phyloP scores from a whole-genome alignment of 2,113 vertebrate species.

The Calidris pugnax region DNA sequence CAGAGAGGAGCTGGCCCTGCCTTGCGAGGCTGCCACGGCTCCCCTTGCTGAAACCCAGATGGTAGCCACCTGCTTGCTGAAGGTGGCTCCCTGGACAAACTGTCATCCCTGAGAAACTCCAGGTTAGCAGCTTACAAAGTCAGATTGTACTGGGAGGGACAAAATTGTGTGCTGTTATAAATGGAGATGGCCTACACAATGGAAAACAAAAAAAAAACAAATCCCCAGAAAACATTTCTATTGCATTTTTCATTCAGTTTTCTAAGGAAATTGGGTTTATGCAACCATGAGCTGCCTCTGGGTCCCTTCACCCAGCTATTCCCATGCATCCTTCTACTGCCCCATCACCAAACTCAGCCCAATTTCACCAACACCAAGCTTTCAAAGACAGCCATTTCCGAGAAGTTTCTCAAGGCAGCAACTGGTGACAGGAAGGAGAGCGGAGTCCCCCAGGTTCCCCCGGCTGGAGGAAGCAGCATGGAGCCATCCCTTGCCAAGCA shows the following conservation, averaged over 20 bases:
- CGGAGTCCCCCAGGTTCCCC: accelerated
- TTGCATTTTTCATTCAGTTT: background rate
- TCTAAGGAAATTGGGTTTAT: background rate
- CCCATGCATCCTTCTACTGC: background rate
- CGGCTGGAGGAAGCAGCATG: accelerated
- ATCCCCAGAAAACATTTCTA: background rate
- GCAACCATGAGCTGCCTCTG: background rate
- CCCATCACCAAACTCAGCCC: background rate
- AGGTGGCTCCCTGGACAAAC: background rate
- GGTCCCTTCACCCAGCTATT: background rate
- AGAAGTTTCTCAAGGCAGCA: background rate
- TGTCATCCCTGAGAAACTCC: background rate
- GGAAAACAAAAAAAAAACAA: background rate
- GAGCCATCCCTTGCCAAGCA: background rate
- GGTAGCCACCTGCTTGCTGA: background rate
- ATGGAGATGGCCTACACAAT: background rate
- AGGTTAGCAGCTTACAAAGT: background rate
- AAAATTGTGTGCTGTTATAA: background rate
- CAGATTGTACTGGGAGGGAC: background rate
- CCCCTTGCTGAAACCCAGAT: background rate
- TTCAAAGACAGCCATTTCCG: background rate
- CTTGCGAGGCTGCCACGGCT: accelerated
- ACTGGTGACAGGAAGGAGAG: accelerated
- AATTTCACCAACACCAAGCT: background rate
- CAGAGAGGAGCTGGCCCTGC: background rate